phyloP scores from a whole-genome alignment of 1,140 invertebrate genomes.

The Pseudomyrmex cubaensis region DNA sequence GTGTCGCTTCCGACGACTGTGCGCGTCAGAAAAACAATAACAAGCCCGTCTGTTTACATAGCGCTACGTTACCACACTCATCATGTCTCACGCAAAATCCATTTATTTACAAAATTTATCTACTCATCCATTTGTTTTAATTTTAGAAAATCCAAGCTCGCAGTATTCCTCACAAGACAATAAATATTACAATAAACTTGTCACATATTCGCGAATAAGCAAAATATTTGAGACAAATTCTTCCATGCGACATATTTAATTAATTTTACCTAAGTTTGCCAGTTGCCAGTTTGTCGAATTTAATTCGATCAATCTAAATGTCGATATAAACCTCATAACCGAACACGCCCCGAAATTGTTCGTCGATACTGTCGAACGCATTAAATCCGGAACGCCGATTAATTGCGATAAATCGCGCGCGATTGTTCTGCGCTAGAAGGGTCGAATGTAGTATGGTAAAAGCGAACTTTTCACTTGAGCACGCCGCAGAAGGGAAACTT shows the following conservation, averaged over 20 bases:
- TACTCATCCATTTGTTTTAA: too few relatives aligned
- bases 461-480: conserved; percentile 2
- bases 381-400: conserved; percentile 4
- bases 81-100: too few relatives aligned
- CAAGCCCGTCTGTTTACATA: too few relatives aligned
- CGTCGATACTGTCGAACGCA: conserved; percentile 16
- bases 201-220: too few relatives aligned
- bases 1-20: too few relatives aligned
- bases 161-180: too few relatives aligned
- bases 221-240: neutral
- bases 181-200: too few relatives aligned
- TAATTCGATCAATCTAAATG: conserved; percentile 9
- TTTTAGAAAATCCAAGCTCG: too few relatives aligned
- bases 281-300: neutral
- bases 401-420: conserved; percentile 21
- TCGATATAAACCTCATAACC: conserved; percentile 18
- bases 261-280: neutral
- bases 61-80: too few relatives aligned
- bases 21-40: too few relatives aligned
- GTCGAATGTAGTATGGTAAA: neutral
- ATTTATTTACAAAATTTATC: too few relatives aligned
- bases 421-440: conserved; percentile 27
- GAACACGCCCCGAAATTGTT: conserved; percentile 22
- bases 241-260: neutral
- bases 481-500: conserved; percentile 11